These are phyloP conservation scores for Choristoneura rosaceana DNA, from an alignment of 2,888 invertebrate species.

Conservation along the genomic window DNA sequence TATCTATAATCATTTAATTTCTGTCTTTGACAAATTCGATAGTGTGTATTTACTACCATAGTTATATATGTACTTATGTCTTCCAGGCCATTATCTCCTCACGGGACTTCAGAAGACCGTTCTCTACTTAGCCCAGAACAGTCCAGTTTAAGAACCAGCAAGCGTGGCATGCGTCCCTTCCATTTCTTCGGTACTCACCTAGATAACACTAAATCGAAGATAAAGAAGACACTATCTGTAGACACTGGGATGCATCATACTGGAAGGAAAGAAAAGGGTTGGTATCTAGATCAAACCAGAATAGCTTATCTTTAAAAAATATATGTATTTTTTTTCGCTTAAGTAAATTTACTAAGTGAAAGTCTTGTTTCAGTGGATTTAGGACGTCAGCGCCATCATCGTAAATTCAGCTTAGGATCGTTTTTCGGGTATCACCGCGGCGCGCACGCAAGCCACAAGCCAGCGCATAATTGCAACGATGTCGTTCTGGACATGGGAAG, in stretches of 20 bases:
- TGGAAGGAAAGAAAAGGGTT: slow-evolving; percentile 74
- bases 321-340: neutral
- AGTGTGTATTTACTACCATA: neutral
- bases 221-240: slow-evolving; percentile 81
- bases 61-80: slow-evolving; percentile 29
- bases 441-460: slow-evolving; percentile 56
- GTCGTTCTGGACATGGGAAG: slow-evolving; percentile 79
- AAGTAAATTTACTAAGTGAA: neutral
- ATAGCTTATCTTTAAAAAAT: too few relatives aligned
- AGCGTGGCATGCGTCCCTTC: slow-evolving; percentile 69
- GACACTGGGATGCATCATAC: slow-evolving; percentile 84
- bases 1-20: slow-evolving; percentile 46
- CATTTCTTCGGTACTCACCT: slow-evolving; percentile 80
- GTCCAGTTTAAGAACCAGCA: slow-evolving; percentile 68
- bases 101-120: slow-evolving; percentile 75
- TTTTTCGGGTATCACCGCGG: slow-evolving; percentile 74
- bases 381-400: slow-evolving; percentile 66
- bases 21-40: neutral
- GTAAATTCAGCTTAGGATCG: slow-evolving; percentile 81
- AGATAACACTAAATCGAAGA: slow-evolving; percentile 76
- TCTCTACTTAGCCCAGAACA: slow-evolving; percentile 79
- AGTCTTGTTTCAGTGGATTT: slow-evolving; percentile 44
- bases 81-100: slow-evolving; percentile 78
- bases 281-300: slow-evolving; percentile 45
- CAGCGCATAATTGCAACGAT: slow-evolving; percentile 68